Evolutionary conservation across 2,113 vertebrate genomes (phyloP).

Genomic region (Uropsilus gracilis): DNA sequence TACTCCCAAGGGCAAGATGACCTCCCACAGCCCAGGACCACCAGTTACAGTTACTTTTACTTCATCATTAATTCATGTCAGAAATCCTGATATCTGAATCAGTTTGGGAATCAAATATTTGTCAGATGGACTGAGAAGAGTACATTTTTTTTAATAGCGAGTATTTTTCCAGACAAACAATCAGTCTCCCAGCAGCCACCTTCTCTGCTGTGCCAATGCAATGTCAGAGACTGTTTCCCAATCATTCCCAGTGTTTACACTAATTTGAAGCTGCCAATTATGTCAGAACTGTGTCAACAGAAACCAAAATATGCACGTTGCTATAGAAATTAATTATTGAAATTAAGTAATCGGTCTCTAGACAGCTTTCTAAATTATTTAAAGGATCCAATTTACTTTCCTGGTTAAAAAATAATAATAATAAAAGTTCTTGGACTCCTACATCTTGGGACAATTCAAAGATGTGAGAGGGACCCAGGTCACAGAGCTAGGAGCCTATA

Average conservation of each 20-base stretch:
- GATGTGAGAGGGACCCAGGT: background rate
- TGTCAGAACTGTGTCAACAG: constrained; percentile 31
- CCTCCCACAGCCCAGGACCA: background rate
- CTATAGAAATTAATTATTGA: constrained; percentile 53
- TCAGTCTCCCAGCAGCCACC: background rate
- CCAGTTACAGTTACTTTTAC: background rate
- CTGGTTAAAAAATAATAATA: background rate
- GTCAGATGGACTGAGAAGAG: background rate
- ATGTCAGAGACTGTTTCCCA: background rate
- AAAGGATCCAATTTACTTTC: constrained; percentile 40
- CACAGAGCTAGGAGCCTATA: background rate
- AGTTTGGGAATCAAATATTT: background rate
- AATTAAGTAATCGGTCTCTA: constrained; percentile 47
- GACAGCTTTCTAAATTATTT: constrained; percentile 40
- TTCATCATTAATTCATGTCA: background rate
- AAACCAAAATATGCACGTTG: constrained; percentile 38
- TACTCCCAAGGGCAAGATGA: background rate
- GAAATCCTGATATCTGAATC: background rate
- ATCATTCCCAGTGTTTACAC: background rate
- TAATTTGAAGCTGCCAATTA: constrained; percentile 39
- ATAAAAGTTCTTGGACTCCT: background rate
- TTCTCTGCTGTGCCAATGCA: background rate
- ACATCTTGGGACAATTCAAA: background rate
- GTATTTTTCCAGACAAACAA: background rate
- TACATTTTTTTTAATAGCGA: background rate